A percentile compares a stretch with the other conserved stretches of the same genome.
Evolutionary conservation across 2,797 vertebrate species (phyloP).

Genomic region (Alca torda): DNA sequence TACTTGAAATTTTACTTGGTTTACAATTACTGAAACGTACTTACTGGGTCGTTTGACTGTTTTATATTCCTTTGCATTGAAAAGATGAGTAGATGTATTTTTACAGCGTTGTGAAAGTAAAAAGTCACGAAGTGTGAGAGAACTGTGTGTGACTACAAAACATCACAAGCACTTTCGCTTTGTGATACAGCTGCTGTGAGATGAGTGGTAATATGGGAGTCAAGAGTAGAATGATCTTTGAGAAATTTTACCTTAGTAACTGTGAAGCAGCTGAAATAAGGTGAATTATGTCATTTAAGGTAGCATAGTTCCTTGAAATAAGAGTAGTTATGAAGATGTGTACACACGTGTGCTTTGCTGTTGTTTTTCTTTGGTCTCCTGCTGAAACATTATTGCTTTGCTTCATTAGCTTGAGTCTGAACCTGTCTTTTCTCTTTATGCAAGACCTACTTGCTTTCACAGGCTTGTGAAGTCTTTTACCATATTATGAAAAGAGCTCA

Average conservation of each 20-base stretch:
- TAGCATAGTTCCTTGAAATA: background rate
- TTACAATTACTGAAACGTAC: background rate
- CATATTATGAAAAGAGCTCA: background rate
- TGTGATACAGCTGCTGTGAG: background rate
- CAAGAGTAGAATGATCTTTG: background rate
- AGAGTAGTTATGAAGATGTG: background rate
- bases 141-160: background rate
- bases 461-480: background rate
- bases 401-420: background rate
- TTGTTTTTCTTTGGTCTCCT: background rate
- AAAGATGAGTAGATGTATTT: background rate
- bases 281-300: background rate
- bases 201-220: background rate
- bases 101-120: background rate
- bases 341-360: background rate
- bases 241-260: background rate
- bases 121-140: background rate
- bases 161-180: fast-evolving
- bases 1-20: background rate
- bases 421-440: background rate
- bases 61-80: background rate
- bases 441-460: background rate
- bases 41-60: background rate
- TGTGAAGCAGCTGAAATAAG: background rate
- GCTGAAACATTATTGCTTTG: background rate